Evolutionary conservation across 2,888 invertebrate genomes (phyloP), one percentile per base, ranked within the genome.

Genomic region (Tenthredo distinguenda): DNA sequence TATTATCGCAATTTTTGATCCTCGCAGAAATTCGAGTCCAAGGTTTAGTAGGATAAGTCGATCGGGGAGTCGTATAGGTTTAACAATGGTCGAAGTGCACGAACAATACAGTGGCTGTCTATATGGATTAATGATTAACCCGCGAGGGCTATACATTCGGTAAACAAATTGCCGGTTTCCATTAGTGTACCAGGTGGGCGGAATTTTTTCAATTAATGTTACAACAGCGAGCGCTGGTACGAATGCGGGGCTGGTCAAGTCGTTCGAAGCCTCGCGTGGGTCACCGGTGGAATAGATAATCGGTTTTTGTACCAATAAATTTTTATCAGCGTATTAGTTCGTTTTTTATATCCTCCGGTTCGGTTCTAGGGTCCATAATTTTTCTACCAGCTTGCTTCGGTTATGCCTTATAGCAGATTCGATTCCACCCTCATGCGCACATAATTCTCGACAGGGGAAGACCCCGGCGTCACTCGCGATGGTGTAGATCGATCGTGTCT

Each of bases 191-290:
- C 68, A 68, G 68, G 18, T 68, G 68, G 68, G 68, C 15, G 31
- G 34, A 68, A 68, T 68, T 68, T 68, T 68, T 68, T 68, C 68
- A 68, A 68, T 68, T 68, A 34, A 68, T 34, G 68, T 18, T 68
- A 68, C 7, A 68, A 12, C 31, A 31, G 5, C 26, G 9, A 12
- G 31, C 18, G 15, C 34, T 34, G 6, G 31, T 6, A 34, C 34
- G 34, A 15, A 26, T 21, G 18, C 4, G 12, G 68, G 68, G 31
- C 34, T 68, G 68, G 68, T 68, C 34, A 68, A 34, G 15, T 15
- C 34, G 68, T 34, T 34, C 68, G 6, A 68, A 68, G 15, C 18
- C 43, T 74, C 74, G 40, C 43, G 12, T 43, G 74, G 43, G 21
- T 74, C 12, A 3, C 40, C 15, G 12, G 40, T 74, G 6, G 21